A percentile compares a stretch with the other conserved stretches of the same genome.
Evolutionary conservation across 2,888 invertebrate species (phyloP).

Genomic region (Augochlorella aurata): DNA sequence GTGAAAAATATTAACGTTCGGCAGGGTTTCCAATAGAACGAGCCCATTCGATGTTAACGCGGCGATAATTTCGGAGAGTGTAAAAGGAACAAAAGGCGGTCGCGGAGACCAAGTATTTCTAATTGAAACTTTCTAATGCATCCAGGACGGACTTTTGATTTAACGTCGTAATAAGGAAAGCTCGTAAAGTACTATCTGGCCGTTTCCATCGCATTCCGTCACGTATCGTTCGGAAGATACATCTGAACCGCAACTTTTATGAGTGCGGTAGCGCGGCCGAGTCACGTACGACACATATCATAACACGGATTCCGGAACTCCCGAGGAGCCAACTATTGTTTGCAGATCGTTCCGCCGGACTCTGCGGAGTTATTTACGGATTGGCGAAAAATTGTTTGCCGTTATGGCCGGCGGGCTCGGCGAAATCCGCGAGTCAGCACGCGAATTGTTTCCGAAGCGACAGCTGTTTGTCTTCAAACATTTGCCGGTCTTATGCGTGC

Average conservation of each 20-base stretch:
- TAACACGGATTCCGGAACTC: slow-evolving; percentile 56
- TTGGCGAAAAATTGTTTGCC: slow-evolving; percentile 45
- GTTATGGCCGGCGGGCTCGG: slow-evolving; percentile 15
- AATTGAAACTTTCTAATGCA: slow-evolving; percentile 27
- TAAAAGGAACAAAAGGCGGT: background rate
- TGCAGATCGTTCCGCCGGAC: slow-evolving; percentile 51
- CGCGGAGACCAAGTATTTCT: background rate
- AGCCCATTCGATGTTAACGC: background rate
- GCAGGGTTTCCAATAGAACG: background rate
- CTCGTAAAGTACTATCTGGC: slow-evolving; percentile 23
- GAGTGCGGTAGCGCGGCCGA: slow-evolving; percentile 59
- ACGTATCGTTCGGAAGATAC: slow-evolving; percentile 42
- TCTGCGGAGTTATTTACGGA: slow-evolving; percentile 51
- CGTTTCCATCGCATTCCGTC: slow-evolving; percentile 44
- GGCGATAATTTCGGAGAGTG: background rate
- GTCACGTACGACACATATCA: slow-evolving; percentile 68
- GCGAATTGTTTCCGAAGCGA: slow-evolving; percentile 47
- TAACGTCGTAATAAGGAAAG: slow-evolving; percentile 21
- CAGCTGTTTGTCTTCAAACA: slow-evolving; percentile 27
- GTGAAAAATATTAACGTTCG: background rate
- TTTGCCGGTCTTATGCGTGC: slow-evolving; percentile 6
- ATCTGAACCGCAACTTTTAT: slow-evolving; percentile 51
- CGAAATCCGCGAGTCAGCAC: slow-evolving; percentile 33
- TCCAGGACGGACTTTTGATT: slow-evolving; percentile 11
- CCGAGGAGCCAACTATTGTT: slow-evolving; percentile 57